Base-by-base conservation (phyloP, 2,888 invertebrate genomes). In the Noctua pronuba region DNA sequence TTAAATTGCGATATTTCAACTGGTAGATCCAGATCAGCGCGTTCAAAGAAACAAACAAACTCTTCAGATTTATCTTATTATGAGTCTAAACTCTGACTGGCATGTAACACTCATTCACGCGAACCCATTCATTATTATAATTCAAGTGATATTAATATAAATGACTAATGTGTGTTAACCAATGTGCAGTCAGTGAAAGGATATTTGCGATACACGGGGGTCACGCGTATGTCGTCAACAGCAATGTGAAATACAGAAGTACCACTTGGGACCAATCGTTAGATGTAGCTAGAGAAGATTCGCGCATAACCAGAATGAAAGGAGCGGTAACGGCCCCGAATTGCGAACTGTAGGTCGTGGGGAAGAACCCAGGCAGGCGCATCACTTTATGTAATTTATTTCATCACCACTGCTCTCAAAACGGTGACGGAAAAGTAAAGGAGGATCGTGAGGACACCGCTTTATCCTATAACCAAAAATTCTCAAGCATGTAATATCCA, bases 151-250 rank as follows among this genome's bases (percentile, higher is more conserved):
- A 80, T 73, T 73, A 80, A 80, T 77, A 46, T 60, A 55, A 73
- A 73, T 66, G 44, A 65, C 74, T 64, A 64, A 77, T 70, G 72
- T 75, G 67, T 68, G 67, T 67, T 79, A 58, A 76, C 66, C 65
- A 71, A 79, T 70, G 75, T 73, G 79, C 74, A 75, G 77, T 58
- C 73, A 79, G 87, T 86, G 86, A 87, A 88, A 86, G 88, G 82
- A 84, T 80, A 85, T 82, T 77, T 77, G 72, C 72, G 21, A 60
- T 73, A 73, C 75, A 75, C 73, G 67, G 73, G 75, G 75, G 78
- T 77, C 78, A 70, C n/a, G 49, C 65, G 38, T 24, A 24, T 72
- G 13, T 5, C 44, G 41, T 18, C n/a, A 21, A 38, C 31, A 31
- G n/a, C 38, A 16, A 11, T 44, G 28, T 35, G 2, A 31, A 16